Evolutionary conservation across 2,113 vertebrate species (phyloP).

Genomic region (Mastomys natalensis): DNA sequence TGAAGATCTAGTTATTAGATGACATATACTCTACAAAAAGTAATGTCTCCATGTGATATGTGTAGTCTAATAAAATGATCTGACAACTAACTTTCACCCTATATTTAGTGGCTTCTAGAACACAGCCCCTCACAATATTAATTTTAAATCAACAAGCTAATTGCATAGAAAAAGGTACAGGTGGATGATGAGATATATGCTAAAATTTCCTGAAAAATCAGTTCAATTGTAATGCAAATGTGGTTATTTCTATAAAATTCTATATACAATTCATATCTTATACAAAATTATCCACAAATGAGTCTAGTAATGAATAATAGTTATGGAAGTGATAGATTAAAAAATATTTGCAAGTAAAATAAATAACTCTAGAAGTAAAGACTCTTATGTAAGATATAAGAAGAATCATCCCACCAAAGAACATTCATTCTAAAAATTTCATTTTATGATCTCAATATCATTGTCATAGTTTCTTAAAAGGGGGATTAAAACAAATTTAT

Average conservation of each 20-base stretch:
- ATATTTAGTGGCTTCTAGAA: background rate
- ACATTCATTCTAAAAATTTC: background rate
- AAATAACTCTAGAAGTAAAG: constrained; percentile 38
- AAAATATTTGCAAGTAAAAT: constrained; percentile 33
- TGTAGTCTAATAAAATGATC: background rate
- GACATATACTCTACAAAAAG: background rate
- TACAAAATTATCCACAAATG: background rate
- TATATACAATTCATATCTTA: background rate
- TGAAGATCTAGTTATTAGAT: background rate
- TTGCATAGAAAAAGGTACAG: background rate
- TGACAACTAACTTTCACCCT: background rate
- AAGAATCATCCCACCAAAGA: background rate
- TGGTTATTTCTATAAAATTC: constrained; percentile 22
- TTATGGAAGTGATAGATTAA: background rate
- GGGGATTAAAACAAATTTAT: background rate
- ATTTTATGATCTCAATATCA: background rate
- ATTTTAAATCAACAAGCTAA: background rate
- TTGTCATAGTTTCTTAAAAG: background rate
- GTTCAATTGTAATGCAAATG: constrained; percentile 11
- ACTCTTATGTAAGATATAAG: background rate
- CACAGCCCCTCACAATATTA: background rate
- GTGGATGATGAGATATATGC: background rate
- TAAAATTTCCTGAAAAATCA: constrained; percentile 18
- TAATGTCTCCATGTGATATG: background rate
- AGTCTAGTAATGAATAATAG: background rate